Conservation (phyloP, 2,888 invertebrate genomes). For the Brenthis ino region DNA sequence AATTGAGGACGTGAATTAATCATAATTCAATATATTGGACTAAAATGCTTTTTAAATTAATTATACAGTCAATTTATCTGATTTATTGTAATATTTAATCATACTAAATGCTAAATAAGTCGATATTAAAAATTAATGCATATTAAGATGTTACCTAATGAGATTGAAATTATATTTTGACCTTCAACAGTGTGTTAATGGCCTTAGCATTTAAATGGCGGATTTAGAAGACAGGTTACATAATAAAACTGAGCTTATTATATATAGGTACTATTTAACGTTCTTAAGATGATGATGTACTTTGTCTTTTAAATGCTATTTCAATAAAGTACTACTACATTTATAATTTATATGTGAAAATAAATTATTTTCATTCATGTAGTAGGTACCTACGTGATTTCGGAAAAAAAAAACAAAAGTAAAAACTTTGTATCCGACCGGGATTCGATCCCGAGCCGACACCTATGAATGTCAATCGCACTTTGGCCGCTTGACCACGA, state of each 20-base stretch:
- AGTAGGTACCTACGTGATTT: no score
- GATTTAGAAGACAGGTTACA: constrained; percentile 45
- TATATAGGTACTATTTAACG: constrained; percentile 39
- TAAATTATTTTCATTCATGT: no score
- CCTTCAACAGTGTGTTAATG: constrained; percentile 49
- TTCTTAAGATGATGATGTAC: no score
- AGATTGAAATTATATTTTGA: constrained; percentile 18
- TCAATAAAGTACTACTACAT: no score
- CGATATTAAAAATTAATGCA: constrained; percentile 28
- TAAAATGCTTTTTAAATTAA: constrained; percentile 25
- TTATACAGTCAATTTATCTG: constrained; percentile 27
- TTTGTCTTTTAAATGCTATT: no score
- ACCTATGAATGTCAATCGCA: no score
- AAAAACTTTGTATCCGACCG: no score
- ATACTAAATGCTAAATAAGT: constrained; percentile 1
- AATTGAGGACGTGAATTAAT: constrained; percentile 10
- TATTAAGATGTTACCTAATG: constrained; percentile 33
- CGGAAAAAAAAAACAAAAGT: no score
- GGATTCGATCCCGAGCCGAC: no score
- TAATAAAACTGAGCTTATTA: constrained; percentile 31
- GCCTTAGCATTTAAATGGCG: constrained; percentile 47
- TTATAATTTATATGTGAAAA: no score
- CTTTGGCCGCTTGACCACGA: no score
- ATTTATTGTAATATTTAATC: constrained; percentile 32
- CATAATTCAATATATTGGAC: constrained; percentile 21